Evolutionary conservation across 2,113 vertebrate genomes (phyloP).

Genomic region (Gallinago undulata): DNA sequence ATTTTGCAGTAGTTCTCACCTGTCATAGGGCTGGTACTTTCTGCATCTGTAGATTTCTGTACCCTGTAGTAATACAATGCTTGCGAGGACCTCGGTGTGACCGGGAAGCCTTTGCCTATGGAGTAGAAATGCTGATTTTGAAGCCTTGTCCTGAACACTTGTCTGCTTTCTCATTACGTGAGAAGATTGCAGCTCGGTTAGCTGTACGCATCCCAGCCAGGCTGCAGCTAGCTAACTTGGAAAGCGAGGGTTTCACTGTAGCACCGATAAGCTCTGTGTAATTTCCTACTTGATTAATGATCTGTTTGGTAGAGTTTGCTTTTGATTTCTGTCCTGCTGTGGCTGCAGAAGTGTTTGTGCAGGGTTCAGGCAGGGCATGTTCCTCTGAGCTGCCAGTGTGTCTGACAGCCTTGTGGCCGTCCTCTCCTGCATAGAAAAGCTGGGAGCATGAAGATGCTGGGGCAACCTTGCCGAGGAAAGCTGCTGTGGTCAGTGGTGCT

Average conservation of each 20-base stretch:
- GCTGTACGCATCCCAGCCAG: fast-evolving
- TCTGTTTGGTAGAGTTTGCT: neutral
- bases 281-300: slow-evolving; percentile 22
- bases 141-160: neutral
- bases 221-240: neutral
- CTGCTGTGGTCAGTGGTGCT: neutral
- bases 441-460: fast-evolving
- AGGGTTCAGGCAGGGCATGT: neutral
- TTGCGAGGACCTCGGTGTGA: fast-evolving
- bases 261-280: neutral
- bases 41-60: neutral
- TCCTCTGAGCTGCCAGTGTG: neutral
- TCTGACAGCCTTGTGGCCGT: neutral
- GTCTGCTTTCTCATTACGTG: neutral
- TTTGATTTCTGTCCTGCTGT: neutral
- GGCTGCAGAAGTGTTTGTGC: neutral
- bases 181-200: neutral
- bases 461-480: neutral
- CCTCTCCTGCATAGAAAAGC: neutral
- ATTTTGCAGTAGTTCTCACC: neutral
- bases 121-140: neutral
- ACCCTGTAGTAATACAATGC: fast-evolving
- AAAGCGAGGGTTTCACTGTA: neutral
- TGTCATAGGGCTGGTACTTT: neutral
- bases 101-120: neutral